Conservation (phyloP, 2,797 vertebrate species). For the Lepus townsendii region DNA sequence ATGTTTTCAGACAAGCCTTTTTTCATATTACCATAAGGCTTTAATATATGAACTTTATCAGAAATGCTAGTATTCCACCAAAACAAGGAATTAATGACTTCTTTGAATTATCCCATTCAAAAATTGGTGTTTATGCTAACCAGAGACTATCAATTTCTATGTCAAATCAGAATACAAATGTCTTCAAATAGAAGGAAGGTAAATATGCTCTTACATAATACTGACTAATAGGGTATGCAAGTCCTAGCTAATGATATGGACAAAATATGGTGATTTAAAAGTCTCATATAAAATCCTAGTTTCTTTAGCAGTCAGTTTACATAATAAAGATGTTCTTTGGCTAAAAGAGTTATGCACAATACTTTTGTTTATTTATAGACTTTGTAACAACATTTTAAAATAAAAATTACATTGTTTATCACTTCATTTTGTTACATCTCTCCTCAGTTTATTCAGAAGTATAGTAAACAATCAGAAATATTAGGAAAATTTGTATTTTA, state of each 20-base stretch:
- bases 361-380: not conserved
- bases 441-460: not conserved
- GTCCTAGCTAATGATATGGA: not conserved
- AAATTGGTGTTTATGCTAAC: not conserved
- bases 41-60: not conserved
- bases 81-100: conserved; percentile 4
- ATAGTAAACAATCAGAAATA: not conserved
- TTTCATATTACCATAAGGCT: not conserved
- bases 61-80: conserved; percentile 33
- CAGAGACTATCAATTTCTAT: not conserved
- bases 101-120: not conserved
- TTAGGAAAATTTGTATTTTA: not conserved
- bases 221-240: not conserved
- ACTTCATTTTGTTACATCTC: not conserved
- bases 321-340: not conserved
- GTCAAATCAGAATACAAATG: not conserved
- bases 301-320: not conserved
- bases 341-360: not conserved
- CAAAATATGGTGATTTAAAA: conserved; percentile 14
- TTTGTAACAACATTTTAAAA: not conserved
- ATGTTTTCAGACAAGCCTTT: conserved; percentile 3
- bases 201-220: not conserved
- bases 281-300: not conserved
- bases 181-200: not conserved
- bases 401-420: not conserved